Evolutionary conservation across 2,888 invertebrate genomes (phyloP).

Genomic region (Drosophila nigricruria): DNA sequence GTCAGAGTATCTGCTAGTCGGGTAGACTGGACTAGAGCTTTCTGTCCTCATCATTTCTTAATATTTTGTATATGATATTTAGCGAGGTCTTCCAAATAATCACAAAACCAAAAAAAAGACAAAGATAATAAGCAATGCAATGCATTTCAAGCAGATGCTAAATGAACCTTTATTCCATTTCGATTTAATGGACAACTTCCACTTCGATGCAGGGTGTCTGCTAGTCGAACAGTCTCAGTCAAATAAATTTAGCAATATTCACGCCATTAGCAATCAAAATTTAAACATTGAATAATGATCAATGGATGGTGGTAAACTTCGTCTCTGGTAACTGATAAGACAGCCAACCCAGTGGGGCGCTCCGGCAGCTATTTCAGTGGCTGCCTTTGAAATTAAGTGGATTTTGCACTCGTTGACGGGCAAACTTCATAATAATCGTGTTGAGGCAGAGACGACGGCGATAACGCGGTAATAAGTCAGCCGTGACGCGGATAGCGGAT

Average conservation of each 20-base stretch:
- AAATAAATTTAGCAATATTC: neutral
- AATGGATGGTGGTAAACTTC: conserved; percentile 60
- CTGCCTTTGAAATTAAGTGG: conserved; percentile 60
- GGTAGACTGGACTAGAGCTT: neutral
- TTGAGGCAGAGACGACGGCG: conserved; percentile 36
- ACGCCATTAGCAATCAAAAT: conserved; percentile 29
- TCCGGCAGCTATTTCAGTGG: neutral
- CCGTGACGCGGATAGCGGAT: conserved; percentile 41
- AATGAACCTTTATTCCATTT: too few species aligned
- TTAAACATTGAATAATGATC: conserved; percentile 63
- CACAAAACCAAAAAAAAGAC: too few species aligned
- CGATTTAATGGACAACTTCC: neutral
- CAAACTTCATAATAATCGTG: conserved; percentile 70
- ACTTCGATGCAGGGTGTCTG: neutral
- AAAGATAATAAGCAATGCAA: too few species aligned
- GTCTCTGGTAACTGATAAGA: conserved; percentile 29
- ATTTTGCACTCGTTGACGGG: conserved; percentile 59
- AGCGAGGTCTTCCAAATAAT: too few species aligned
- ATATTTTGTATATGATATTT: too few species aligned
- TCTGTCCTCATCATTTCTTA: too few species aligned
- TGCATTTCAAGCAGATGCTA: too few species aligned
- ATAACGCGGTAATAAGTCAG: conserved; percentile 63
- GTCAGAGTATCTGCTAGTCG: neutral
- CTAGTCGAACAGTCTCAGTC: neutral
- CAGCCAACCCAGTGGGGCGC: neutral